A percentile compares a stretch with the other conserved stretches of the same genome.
Evolutionary conservation across 2,797 vertebrate genomes (phyloP).

Genomic region (Pseudochaenichthys georgianus): DNA sequence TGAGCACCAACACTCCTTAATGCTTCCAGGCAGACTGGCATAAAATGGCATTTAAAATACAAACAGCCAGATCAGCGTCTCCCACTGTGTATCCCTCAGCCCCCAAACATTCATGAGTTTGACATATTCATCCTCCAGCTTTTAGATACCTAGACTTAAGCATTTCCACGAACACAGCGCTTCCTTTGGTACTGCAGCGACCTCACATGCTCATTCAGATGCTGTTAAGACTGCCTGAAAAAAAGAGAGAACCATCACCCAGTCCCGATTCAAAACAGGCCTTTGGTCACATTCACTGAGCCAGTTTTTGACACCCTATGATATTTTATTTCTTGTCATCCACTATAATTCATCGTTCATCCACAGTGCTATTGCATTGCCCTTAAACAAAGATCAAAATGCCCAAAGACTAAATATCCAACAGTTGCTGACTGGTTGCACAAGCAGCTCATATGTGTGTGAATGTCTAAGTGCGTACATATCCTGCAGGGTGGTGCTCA

Average conservation of each 20-base stretch:
- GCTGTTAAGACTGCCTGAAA: conserved; percentile 5
- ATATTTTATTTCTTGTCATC: conserved; percentile 1
- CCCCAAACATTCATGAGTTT: conserved; percentile 13
- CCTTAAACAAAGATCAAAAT: background rate
- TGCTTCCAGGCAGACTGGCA: conserved; percentile 33
- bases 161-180: conserved; percentile 6
- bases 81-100: conserved; percentile 18
- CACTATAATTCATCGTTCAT: background rate
- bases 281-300: too few relatives aligned
- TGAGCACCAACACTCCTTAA: conserved; percentile 29
- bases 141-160: conserved; percentile 23
- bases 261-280: background rate
- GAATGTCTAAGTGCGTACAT: conserved; percentile 17
- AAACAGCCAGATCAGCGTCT: conserved; percentile 38
- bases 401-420: background rate
- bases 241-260: background rate
- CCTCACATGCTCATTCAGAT: background rate
- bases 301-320: background rate
- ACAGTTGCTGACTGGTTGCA: background rate
- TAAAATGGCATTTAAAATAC: conserved; percentile 42
- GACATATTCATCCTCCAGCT: conserved; percentile 34
- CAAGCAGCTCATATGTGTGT: conserved; percentile 26
- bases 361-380: too few relatives aligned
- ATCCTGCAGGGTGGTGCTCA: conserved; percentile 10
- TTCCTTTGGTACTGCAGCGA: conserved; percentile 6